Evolutionary conservation across 2,797 vertebrate genomes (phyloP).

Genomic region (Lepus oiostolus): DNA sequence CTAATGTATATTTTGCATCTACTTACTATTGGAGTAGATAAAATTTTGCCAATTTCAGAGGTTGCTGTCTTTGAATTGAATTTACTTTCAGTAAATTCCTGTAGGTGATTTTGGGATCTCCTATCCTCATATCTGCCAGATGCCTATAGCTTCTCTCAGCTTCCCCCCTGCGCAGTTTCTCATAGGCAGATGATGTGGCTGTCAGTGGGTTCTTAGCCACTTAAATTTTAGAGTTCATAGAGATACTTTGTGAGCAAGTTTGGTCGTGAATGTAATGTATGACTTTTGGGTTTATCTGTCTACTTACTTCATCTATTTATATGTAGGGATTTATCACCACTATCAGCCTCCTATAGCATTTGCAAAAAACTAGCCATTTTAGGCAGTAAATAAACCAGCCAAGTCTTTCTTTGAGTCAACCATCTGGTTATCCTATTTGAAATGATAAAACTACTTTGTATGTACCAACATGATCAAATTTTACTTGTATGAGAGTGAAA

Average conservation of each 20-base stretch:
- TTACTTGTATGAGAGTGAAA: constrained; percentile 53
- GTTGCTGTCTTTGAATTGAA: not conserved
- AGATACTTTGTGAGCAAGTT: not conserved
- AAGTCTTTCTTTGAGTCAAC: constrained; percentile 36
- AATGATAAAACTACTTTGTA: constrained; percentile 44
- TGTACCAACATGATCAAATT: constrained; percentile 43
- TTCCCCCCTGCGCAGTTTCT: not conserved
- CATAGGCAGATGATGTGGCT: not conserved
- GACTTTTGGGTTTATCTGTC: not conserved
- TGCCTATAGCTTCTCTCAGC: not conserved
- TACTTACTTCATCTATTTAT: not conserved
- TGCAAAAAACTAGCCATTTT: constrained; percentile 43
- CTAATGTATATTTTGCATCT: not conserved
- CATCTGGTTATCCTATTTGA: constrained; percentile 59
- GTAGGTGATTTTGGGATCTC: not conserved
- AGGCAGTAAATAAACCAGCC: constrained; percentile 17
- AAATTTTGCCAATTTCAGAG: not conserved
- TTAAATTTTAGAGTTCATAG: not conserved
- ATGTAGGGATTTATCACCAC: not conserved
- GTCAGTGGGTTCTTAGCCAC: not conserved
- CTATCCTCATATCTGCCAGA: not conserved
- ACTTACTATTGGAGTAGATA: not conserved
- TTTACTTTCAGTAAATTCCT: not conserved
- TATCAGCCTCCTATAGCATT: not conserved
- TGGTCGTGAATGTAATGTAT: not conserved